Conservation (phyloP, 2,888 invertebrate genomes). For the Lathronympha strigana region DNA sequence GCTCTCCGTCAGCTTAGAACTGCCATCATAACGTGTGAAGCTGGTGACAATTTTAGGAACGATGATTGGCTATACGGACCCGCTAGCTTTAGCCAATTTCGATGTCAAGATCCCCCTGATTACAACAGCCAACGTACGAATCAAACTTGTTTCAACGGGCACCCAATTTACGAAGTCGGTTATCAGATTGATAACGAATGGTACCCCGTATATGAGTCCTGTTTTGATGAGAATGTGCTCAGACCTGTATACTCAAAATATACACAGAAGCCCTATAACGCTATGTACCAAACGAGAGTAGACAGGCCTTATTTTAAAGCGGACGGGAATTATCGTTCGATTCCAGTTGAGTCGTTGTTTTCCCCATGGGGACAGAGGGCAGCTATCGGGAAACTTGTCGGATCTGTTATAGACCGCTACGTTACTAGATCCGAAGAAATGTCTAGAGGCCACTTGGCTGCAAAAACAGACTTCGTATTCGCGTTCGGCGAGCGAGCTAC, state of each 20-base stretch:
- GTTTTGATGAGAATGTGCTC: constrained; percentile 63
- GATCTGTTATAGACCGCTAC: constrained; percentile 63
- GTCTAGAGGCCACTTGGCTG: constrained; percentile 86
- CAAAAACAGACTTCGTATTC: constrained; percentile 86
- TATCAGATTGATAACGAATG: constrained; percentile 62
- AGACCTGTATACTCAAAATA: constrained; percentile 70
- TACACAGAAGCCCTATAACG: constrained; percentile 72
- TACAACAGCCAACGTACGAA: constrained; percentile 61
- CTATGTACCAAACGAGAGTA: constrained; percentile 69
- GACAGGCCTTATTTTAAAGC: constrained; percentile 68
- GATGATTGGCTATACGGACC: constrained; percentile 63
- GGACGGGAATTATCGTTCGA: constrained; percentile 56
- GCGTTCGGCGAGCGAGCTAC: constrained; percentile 85
- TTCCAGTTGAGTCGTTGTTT: constrained; percentile 64
- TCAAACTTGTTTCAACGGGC: constrained; percentile 62
- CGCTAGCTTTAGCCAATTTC: constrained; percentile 60
- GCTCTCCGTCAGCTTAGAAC: constrained; percentile 49
- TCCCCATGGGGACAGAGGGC: constrained; percentile 63
- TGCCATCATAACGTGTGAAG: constrained; percentile 63
- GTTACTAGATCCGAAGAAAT: constrained; percentile 70
- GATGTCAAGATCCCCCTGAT: constrained; percentile 58
- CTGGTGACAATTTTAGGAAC: constrained; percentile 64
- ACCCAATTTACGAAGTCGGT: constrained; percentile 69
- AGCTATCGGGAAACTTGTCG: constrained; percentile 63
- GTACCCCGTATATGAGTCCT: constrained; percentile 70